A percentile compares a stretch with the other conserved stretches of the same genome.
Conservation (phyloP, 2,113 vertebrate genomes). For the Phalacrocorax brasilianus region DNA sequence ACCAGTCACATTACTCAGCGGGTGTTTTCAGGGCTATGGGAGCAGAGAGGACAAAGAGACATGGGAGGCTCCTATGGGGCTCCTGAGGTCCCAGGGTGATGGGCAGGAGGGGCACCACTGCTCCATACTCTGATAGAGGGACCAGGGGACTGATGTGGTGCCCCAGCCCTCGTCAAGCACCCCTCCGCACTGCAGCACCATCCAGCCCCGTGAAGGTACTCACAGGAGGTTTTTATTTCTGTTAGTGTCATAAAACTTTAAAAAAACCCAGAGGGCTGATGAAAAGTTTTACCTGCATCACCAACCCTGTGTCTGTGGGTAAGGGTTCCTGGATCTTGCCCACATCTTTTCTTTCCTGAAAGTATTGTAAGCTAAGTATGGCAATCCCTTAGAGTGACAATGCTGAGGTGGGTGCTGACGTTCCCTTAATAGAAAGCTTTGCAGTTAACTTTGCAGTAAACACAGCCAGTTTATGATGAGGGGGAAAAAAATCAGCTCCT, state of each 20-base stretch:
- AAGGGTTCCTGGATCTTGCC: not conserved
- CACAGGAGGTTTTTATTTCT: not conserved
- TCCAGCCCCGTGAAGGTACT: not conserved
- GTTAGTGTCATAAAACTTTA: rapidly evolving
- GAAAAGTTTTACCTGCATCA: not conserved
- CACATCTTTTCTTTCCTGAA: not conserved
- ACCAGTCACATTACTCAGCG: not conserved
- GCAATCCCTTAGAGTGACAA: not conserved
- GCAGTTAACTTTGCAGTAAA: not conserved
- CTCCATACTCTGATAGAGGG: not conserved
- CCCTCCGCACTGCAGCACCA: not conserved
- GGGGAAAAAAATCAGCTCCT: not conserved
- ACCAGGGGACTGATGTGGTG: rapidly evolving
- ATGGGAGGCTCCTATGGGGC: not conserved
- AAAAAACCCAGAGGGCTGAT: not conserved
- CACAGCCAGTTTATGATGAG: rapidly evolving
- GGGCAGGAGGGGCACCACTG: not conserved
- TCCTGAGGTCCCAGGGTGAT: not conserved
- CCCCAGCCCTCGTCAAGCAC: rapidly evolving
- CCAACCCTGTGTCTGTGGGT: not conserved
- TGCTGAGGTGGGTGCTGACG: not conserved
- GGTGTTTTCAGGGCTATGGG: not conserved
- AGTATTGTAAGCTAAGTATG: rapidly evolving
- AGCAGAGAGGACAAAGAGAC: not conserved
- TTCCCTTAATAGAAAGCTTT: not conserved